These are phyloP conservation scores for Oscheius sp. DNA, from an alignment of 1,140 invertebrate species.

Conservation along the genomic window DNA sequence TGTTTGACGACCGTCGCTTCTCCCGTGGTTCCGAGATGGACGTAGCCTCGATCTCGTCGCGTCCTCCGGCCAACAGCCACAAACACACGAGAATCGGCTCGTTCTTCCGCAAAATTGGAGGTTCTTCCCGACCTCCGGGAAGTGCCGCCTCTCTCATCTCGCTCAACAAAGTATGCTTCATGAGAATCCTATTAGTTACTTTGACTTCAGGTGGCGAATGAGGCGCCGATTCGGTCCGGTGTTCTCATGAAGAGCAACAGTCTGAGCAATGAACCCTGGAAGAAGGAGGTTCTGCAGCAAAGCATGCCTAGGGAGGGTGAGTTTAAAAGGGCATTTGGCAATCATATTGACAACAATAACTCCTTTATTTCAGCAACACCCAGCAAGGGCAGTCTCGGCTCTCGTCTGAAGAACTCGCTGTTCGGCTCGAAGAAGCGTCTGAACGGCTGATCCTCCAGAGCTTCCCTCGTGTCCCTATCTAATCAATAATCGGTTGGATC, in stretches of 20 bases:
- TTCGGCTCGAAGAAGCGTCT: conserved; percentile 42
- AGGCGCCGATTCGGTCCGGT: conserved; percentile 42
- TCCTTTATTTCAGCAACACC: background rate
- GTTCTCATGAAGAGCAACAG: conserved; percentile 55
- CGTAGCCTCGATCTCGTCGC: conserved; percentile 50
- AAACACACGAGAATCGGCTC: conserved; percentile 43
- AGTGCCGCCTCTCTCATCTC: conserved; percentile 54
- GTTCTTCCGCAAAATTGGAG: conserved; percentile 48
- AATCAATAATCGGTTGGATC: no score
- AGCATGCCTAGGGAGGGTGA: conserved; percentile 33
- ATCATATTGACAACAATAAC: background rate
- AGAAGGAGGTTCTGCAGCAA: conserved; percentile 29
- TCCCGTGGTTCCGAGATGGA: conserved; percentile 42
- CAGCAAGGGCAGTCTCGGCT: conserved; percentile 32
- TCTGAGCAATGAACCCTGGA: conserved; percentile 55
- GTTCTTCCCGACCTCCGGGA: conserved; percentile 30
- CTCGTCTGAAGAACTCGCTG: conserved; percentile 39
- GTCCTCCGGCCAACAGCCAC: conserved; percentile 1
- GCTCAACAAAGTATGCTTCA: conserved; percentile 43
- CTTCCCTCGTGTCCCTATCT: background rate
- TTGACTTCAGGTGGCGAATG: conserved; percentile 35
- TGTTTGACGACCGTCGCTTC: conserved; percentile 36
- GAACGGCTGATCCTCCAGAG: conserved; percentile 27
- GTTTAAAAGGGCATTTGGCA: background rate
- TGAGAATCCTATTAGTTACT: conserved; percentile 23